Evolutionary conservation across 2,888 invertebrate genomes (phyloP), one percentile per base, ranked within the genome.

Genomic region (Hydroisotoma schaefferi): DNA sequence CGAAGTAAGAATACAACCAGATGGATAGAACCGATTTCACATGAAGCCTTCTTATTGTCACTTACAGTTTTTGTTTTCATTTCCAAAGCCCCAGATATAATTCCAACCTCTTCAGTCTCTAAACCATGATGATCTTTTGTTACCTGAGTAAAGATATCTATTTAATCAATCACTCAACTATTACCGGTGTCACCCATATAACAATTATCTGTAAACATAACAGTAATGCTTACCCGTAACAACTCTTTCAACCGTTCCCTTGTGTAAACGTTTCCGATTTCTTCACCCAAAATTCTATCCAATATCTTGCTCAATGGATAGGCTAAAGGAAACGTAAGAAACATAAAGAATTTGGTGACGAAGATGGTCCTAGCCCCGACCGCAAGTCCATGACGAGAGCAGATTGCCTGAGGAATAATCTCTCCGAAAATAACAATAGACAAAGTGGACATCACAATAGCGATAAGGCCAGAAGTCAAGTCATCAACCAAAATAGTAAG

Each of bases 341-440:
- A 78, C 98, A 99, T 99, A 66, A 99, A 92, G 55, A 90, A 80
- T 73, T 91, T 92, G 1, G 98, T 99, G 58, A 99, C 80, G 78
- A 85, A 85, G 59, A 97, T 92, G 37, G 97, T 99, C 75, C 87
- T 88, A 1, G 99, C 98, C 10, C 99, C 99, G 46, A 99, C 86
- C 73, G 93, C 93, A 57, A 99, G 80, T 0, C 98, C 98, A 76
- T 95, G 91, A 44, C 97, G 82, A 3, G 95, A 94, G 75, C 97
- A 97, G 53, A 97, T 85, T n/a, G 46, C 44, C 28, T 55, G 44
- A 20, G 99, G 98, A 33, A 94, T 88, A 63, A 99, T 99, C 82
- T 99, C 99, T 63, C 99, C 99, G 76, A 97, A 86, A 72, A 98
- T 80, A 53, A 99, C 98, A 75, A 99, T 99, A 25, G 90, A 85